A percentile compares a stretch with the other conserved stretches of the same genome.
These are phyloP conservation scores for Paracyclopina nana DNA, from an alignment of 1,140 invertebrate genomes.

Conservation along the genomic window DNA sequence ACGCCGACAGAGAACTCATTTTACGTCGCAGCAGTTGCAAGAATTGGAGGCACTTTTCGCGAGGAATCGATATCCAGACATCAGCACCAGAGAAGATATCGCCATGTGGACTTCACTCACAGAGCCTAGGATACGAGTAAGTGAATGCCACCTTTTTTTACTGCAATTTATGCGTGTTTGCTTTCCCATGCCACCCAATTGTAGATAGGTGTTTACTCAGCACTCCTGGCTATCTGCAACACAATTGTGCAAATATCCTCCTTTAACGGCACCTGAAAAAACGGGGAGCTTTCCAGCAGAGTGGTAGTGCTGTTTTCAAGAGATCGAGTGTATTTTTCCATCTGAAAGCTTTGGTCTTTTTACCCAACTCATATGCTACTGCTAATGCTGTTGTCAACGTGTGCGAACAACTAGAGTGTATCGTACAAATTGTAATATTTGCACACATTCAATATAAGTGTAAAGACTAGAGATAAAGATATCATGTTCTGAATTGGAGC, in stretches of 20 bases:
- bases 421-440: too few relatives aligned
- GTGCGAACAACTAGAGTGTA: too few relatives aligned
- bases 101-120: constrained; percentile 97
- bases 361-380: too few relatives aligned
- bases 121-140: constrained; percentile 91
- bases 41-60: constrained; percentile 61
- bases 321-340: too few relatives aligned
- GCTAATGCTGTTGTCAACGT: too few relatives aligned
- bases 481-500: too few relatives aligned
- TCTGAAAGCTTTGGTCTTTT: too few relatives aligned
- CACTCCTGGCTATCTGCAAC: too few relatives aligned
- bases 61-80: constrained; percentile 93
- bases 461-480: too few relatives aligned
- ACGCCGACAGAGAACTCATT: constrained; percentile 77
- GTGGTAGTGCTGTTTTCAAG: not conserved
- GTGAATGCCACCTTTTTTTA: constrained; percentile 30
- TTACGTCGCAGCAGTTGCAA: constrained; percentile 75
- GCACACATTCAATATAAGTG: too few relatives aligned
- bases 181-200: not conserved
- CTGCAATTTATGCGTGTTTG: too few relatives aligned
- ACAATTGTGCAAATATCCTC: too few relatives aligned
- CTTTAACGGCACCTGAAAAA: not conserved
- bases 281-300: not conserved
- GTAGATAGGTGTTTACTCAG: not conserved
- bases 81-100: constrained; percentile 94